Conservation (phyloP, 2,797 vertebrate genomes). For the Macroramphosus scolopax region DNA sequence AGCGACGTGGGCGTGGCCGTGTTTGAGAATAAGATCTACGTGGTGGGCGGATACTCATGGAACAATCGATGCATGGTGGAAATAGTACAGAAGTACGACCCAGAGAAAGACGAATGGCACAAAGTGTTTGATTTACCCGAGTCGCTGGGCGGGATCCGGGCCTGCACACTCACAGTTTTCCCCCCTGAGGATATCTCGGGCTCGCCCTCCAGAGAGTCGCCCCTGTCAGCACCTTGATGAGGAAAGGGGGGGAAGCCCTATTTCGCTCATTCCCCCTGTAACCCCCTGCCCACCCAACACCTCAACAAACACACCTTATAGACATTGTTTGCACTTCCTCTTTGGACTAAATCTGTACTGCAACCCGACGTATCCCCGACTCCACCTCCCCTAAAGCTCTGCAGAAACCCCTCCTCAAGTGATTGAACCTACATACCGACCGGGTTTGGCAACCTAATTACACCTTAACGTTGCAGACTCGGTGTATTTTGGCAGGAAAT, state of each 20-base stretch:
- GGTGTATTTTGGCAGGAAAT: conserved; percentile 76
- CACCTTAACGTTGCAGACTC: conserved; percentile 70
- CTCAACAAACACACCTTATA: conserved; percentile 63
- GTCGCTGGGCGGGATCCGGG: conserved; percentile 94
- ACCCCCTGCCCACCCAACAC: conserved; percentile 19
- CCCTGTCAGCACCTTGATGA: conserved; percentile 92
- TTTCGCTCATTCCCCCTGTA: conserved; percentile 50
- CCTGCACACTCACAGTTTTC: conserved; percentile 96
- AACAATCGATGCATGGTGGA: conserved; percentile 99
- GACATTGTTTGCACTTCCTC: conserved; percentile 78
- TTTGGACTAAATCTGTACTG: conserved; percentile 70
- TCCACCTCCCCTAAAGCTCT: conserved; percentile 55
- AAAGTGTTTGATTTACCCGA: conserved; percentile 98
- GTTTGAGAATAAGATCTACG: conserved; percentile 97
- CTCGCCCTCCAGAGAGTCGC: conserved; percentile 93
- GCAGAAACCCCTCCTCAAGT: conserved; percentile 57
- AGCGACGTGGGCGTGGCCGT: conserved; percentile 97
- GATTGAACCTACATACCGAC: conserved; percentile 59
- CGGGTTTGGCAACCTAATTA: conserved; percentile 75
- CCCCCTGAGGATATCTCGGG: conserved; percentile 92
- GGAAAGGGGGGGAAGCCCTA: conserved; percentile 58
- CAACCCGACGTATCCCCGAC: conserved; percentile 44
- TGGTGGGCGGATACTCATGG: conserved; percentile 98
- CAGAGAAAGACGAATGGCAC: conserved; percentile 98
- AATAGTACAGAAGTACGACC: conserved; percentile 98